Conservation (phyloP, 2,797 vertebrate genomes). For the Distichodus sexfasciatus region DNA sequence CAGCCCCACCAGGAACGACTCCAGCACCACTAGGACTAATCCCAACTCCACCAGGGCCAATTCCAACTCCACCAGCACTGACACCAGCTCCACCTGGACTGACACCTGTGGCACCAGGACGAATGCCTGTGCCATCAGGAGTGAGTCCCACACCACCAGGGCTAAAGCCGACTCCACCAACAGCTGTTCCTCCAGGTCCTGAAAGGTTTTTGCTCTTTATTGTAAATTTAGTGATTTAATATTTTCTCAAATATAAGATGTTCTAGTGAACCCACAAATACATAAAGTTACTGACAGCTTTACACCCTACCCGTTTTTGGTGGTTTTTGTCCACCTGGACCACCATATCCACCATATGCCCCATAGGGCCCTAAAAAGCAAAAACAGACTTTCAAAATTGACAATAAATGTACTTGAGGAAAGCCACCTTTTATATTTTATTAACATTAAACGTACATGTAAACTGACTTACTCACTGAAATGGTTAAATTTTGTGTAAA, state of each 20-base stretch:
- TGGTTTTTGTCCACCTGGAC: conserved; percentile 58
- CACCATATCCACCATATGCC: conserved; percentile 16
- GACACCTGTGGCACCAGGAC: conserved; percentile 46
- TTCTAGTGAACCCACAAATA: neutral
- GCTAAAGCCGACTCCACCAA: conserved; percentile 9
- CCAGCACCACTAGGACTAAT: conserved; percentile 51
- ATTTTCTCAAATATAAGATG: neutral
- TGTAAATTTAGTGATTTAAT: neutral
- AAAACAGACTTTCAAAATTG: neutral
- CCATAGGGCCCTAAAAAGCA: conserved; percentile 33
- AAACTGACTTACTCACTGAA: too few species aligned
- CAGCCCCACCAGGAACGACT: conserved; percentile 32
- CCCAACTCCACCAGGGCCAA: conserved; percentile 51
- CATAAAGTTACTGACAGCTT: neutral
- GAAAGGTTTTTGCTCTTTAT: neutral
- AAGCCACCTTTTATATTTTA: too few species aligned
- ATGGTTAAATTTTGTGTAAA: too few species aligned
- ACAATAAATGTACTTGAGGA: neutral
- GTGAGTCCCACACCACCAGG: neutral
- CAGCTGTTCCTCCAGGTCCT: conserved; percentile 13
- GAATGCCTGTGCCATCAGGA: neutral
- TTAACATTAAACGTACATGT: too few species aligned
- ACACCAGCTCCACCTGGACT: conserved; percentile 13
- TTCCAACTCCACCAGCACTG: conserved; percentile 22
- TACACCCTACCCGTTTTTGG: conserved; percentile 65